A percentile compares a stretch with the other conserved stretches of the same genome.
These are phyloP conservation scores for Saguinus imperator DNA, from an alignment of 2,113 vertebrate genomes.

Conservation along the genomic window DNA sequence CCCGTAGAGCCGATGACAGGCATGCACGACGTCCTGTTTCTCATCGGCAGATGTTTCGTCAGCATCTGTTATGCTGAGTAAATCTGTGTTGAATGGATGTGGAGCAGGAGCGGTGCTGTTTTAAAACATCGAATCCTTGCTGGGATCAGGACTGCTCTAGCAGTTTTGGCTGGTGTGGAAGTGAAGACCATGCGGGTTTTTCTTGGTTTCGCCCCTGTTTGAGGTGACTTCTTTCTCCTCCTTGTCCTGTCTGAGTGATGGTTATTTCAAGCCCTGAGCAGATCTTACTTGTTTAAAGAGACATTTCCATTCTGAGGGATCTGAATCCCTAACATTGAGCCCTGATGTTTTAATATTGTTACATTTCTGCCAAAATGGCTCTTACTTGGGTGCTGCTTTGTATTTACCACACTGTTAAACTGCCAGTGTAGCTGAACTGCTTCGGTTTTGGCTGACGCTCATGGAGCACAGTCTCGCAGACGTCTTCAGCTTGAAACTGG, in stretches of 20 bases:
- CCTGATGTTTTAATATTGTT: too few species aligned
- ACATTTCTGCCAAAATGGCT: fast-evolving
- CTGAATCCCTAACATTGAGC: background rate
- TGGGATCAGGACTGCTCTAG: fast-evolving
- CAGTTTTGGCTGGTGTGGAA: background rate
- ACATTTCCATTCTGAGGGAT: background rate
- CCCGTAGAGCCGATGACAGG: fast-evolving
- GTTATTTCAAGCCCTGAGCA: background rate
- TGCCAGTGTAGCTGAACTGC: fast-evolving
- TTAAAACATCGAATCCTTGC: fast-evolving
- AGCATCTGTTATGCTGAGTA: background rate
- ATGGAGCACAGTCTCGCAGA: fast-evolving
- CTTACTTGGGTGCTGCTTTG: background rate
- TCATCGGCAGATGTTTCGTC: background rate
- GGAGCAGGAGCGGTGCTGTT: too few species aligned
- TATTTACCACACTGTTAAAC: too few species aligned
- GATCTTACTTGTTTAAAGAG: background rate
- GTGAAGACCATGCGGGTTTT: background rate
- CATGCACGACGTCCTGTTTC: fast-evolving
- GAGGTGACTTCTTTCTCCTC: background rate
- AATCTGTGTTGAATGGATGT: background rate
- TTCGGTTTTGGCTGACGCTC: background rate
- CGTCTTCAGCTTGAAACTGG: background rate
- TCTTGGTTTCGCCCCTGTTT: background rate
- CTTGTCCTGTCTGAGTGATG: background rate